phyloP scores from a whole-genome alignment of 2,113 vertebrate genomes.

The Mus pahari region DNA sequence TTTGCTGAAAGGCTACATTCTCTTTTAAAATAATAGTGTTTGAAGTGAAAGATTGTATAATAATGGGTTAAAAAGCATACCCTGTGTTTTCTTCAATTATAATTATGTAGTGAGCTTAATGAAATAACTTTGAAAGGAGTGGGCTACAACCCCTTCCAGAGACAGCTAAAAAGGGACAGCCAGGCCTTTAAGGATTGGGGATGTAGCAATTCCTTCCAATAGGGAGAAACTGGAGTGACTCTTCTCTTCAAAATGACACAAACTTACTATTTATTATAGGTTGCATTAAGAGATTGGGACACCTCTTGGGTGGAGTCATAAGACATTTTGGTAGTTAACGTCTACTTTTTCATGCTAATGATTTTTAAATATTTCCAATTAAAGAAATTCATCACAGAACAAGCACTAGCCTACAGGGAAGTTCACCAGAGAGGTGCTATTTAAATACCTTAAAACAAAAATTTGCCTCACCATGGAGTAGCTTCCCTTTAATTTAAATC shows the following conservation, averaged over 20 bases:
- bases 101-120: conserved; percentile 74
- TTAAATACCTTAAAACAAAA: conserved; percentile 76
- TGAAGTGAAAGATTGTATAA: conserved; percentile 67
- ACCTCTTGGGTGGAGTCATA: background rate
- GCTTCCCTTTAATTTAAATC: conserved; percentile 81
- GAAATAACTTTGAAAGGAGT: conserved; percentile 71
- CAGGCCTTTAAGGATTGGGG: background rate
- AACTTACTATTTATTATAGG: background rate
- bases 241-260: background rate
- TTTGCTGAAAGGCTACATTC: conserved; percentile 62
- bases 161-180: background rate
- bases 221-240: background rate
- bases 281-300: background rate
- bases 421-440: conserved; percentile 48
- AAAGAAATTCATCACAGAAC: conserved; percentile 52
- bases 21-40: conserved; percentile 70
- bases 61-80: conserved; percentile 70
- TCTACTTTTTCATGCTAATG: conserved; percentile 55
- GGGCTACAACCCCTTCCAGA: background rate
- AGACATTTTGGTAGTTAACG: background rate
- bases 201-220: background rate
- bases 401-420: conserved; percentile 59
- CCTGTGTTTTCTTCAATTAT: conserved; percentile 70
- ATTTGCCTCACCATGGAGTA: conserved; percentile 53
- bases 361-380: conserved; percentile 61